Evolutionary conservation across 2,797 vertebrate species (phyloP).

Genomic region (Halcyon leucocephala): DNA sequence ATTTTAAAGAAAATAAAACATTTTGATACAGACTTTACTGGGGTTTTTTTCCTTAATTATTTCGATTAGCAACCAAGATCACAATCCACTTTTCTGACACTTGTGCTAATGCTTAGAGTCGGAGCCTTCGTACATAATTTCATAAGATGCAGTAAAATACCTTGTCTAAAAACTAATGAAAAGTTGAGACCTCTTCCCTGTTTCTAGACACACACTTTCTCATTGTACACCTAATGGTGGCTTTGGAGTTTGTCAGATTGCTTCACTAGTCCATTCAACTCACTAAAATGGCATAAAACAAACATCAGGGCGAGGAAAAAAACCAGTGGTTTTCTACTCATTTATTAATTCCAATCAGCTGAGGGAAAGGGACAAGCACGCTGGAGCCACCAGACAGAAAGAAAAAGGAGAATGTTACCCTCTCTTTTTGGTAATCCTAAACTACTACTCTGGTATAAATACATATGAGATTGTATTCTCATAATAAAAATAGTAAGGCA

Average conservation of each 20-base stretch:
- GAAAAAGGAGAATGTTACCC: not conserved
- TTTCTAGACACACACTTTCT: not conserved
- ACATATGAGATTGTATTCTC: not conserved
- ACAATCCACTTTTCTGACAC: not conserved
- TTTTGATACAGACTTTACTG: not conserved
- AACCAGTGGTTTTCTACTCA: not conserved
- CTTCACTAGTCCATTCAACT: not conserved
- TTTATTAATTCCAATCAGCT: not conserved
- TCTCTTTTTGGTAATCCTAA: not conserved
- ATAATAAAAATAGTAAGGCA: not conserved
- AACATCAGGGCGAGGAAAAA: not conserved
- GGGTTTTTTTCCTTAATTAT: not conserved
- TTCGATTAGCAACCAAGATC: not conserved
- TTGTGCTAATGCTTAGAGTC: not conserved
- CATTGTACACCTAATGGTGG: rapidly evolving
- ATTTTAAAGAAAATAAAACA: too few relatives aligned
- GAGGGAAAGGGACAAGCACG: not conserved
- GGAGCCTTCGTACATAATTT: not conserved
- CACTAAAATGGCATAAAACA: not conserved
- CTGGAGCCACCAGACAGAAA: not conserved
- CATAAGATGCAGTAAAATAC: not conserved
- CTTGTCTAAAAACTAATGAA: not conserved
- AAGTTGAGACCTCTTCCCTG: not conserved
- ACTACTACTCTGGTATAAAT: not conserved
- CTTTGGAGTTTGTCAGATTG: not conserved